Evolutionary conservation across 2,113 vertebrate species (phyloP), one percentile per base, ranked within the genome.

Genomic region (Larimichthys polyactis): DNA sequence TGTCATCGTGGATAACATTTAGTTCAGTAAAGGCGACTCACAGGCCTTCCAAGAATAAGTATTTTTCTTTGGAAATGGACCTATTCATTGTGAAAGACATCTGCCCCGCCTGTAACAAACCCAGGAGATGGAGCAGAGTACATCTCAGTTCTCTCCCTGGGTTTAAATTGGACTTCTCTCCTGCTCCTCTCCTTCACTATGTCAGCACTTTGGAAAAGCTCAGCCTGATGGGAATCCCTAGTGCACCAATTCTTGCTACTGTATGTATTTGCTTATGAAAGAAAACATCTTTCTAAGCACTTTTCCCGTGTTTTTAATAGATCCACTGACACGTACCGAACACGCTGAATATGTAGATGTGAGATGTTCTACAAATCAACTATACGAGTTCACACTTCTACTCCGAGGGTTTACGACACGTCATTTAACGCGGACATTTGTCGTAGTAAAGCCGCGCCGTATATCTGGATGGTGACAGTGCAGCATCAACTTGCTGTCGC

Each of bases 121-220:
- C 27, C 62, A 29, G 16, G 46, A 64, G 46, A 65, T 32, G 6
- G 65, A 74, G 67, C 36, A 19, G 22, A 54, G 75, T 27, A 44
- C 58, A 51, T 72, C 65, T 77, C 29, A 46, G 4, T 72, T 24
- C 74, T 83, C 71, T 64, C 55, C 65, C 27, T 27, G 40, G 70
- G 51, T 77, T 75, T 59, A 57, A 72, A 59, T 32, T 80, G 49
- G 62, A 69, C 43, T 67, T 40, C 10, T 65, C 7, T 54, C 19
- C 74, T 72, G 52, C 59, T 62, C 17, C 24, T 40, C 40, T 19
- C 2, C 20, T 43, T 75, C 66, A 49, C 76, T 49, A 2, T 70
- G 64, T 81, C 88, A 76, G 76, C 86, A 78, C 67, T 81, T 82
- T 79, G 43, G 51, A 43, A 71, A 75, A 71, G 67, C 58, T 51